A percentile compares a stretch with the other conserved stretches of the same genome.
Conservation (phyloP, 1,140 invertebrate genomes). For the Riptortus pedestris region DNA sequence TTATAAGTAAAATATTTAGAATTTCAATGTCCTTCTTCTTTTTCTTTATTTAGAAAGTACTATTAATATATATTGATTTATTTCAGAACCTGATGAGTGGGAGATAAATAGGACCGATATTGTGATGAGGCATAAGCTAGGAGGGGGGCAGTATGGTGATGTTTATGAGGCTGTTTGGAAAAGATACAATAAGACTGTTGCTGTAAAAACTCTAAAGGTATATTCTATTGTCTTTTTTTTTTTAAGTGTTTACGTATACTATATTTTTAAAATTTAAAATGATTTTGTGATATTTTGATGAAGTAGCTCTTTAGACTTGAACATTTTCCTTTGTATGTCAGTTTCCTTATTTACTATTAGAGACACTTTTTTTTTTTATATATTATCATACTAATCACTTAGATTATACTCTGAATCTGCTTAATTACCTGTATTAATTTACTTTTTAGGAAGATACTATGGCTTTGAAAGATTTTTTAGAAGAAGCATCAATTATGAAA, state of each 20-base stretch:
- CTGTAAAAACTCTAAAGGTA: constrained; percentile 93
- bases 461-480: constrained; percentile 97
- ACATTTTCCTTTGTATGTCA: neutral
- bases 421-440: neutral
- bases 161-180: constrained; percentile 99
- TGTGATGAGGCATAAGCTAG: constrained; percentile 96
- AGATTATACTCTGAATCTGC: too few species aligned
- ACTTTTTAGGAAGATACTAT: constrained; percentile 83
- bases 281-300: too few species aligned
- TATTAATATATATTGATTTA: too few species aligned
- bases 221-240: neutral
- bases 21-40: too few species aligned
- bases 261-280: neutral
- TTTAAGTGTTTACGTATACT: neutral
- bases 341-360: neutral
- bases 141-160: constrained; percentile 97
- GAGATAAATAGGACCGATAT: constrained; percentile 97
- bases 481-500: constrained; percentile 99
- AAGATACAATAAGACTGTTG: constrained; percentile 84
- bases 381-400: too few species aligned
- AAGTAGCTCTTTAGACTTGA: too few species aligned
- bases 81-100: constrained; percentile 84
- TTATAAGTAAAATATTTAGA: too few species aligned
- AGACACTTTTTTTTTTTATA: too few species aligned
- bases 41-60: too few species aligned